Evolutionary conservation across 2,888 invertebrate genomes (phyloP).

Genomic region (Phalera bucephala): DNA sequence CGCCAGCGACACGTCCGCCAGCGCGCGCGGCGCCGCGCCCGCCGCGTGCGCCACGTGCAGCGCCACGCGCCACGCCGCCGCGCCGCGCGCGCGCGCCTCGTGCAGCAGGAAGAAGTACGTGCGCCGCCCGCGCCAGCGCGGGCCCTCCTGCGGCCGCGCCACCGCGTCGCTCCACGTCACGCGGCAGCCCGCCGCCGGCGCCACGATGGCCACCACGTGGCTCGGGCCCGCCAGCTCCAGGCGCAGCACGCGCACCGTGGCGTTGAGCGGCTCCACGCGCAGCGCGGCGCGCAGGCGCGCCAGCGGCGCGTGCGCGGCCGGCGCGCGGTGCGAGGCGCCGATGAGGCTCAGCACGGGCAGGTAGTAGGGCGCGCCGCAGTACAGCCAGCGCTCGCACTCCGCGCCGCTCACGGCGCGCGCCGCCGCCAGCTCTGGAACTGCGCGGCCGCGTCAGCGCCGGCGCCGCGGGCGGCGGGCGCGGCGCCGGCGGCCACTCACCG

Average conservation of each 20-base stretch:
- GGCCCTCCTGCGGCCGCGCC: slow-evolving; percentile 83
- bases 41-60: neutral
- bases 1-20: slow-evolving; percentile 72
- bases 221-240: too few relatives aligned
- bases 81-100: neutral
- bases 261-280: slow-evolving; percentile 31
- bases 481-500: neutral
- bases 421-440: slow-evolving; percentile 2
- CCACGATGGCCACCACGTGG: slow-evolving; percentile 40
- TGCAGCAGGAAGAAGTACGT: neutral
- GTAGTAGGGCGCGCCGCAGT: slow-evolving; percentile 10
- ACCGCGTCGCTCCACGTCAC: slow-evolving; percentile 90
- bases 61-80: neutral
- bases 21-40: slow-evolving; percentile 4
- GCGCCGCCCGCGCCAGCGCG: slow-evolving; percentile 12
- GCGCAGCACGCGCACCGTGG: too few relatives aligned
- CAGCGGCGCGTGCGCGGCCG: slow-evolving; percentile 24
- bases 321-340: slow-evolving; percentile 8
- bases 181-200: slow-evolving; percentile 78
- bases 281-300: slow-evolving; percentile 30
- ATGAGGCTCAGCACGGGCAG: slow-evolving; percentile 13
- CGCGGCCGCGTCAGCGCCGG: slow-evolving; percentile 40
- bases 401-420: slow-evolving; percentile 42
- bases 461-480: slow-evolving; percentile 85
- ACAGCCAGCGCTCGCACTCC: slow-evolving; percentile 1